Conservation (phyloP, 2,113 vertebrate genomes). For the Forbesichthys agassizii region DNA sequence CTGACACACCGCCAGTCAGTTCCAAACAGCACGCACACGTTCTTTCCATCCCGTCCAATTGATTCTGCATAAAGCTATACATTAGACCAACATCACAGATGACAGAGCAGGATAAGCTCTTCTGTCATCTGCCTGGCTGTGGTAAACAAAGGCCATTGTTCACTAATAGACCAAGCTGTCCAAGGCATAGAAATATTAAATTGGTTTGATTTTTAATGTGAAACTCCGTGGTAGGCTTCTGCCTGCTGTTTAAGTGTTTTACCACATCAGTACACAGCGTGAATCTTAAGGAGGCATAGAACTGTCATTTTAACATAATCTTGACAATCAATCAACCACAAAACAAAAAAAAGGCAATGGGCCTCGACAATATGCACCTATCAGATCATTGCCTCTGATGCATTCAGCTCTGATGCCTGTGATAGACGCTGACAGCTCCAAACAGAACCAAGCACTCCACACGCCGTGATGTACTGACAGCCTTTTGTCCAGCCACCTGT, state of each 20-base stretch:
- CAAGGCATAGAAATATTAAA: constrained; percentile 35
- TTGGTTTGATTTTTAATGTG: constrained; percentile 29
- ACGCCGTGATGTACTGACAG: constrained; percentile 33
- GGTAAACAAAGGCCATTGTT: constrained; percentile 41
- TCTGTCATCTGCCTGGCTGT: constrained; percentile 12
- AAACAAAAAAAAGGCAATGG: constrained; percentile 67
- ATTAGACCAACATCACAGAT: constrained; percentile 40
- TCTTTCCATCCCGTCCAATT: constrained; percentile 25
- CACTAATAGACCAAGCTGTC: constrained; percentile 34
- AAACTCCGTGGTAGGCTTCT: constrained; percentile 51
- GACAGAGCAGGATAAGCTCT: constrained; percentile 38
- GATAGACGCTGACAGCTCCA: constrained; percentile 48
- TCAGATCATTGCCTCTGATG: constrained; percentile 65
- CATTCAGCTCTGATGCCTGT: constrained; percentile 51
- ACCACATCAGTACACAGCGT: constrained; percentile 32
- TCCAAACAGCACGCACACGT: constrained; percentile 39
- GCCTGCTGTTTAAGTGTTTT: constrained; percentile 27
- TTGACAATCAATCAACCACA: constrained; percentile 62
- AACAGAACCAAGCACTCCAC: constrained; percentile 15
- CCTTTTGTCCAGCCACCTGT: constrained; percentile 52
- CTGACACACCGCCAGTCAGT: constrained; percentile 11
- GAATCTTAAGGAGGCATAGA: constrained; percentile 50
- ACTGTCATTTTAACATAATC: constrained; percentile 55
- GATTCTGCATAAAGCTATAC: constrained; percentile 30
- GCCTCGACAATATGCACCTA: constrained; percentile 70